These are phyloP conservation scores for Urocitellus parryii DNA, from an alignment of 2,113 vertebrate species.

Conservation along the genomic window DNA sequence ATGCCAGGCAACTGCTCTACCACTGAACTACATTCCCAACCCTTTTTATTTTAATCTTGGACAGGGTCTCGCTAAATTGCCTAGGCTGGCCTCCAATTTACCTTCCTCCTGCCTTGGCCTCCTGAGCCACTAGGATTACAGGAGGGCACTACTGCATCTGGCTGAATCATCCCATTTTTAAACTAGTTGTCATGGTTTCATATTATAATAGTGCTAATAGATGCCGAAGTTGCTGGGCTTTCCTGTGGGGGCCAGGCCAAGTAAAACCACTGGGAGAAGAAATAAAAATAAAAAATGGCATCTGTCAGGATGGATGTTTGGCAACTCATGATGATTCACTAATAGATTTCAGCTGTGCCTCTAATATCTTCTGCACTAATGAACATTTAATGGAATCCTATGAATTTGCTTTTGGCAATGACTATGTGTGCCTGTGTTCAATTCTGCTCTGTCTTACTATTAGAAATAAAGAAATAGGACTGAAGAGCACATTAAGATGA, in stretches of 20 bases:
- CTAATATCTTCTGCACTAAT: conserved; percentile 45
- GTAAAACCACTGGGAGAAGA: background rate
- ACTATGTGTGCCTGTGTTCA: background rate
- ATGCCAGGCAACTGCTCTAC: background rate
- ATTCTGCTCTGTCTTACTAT: background rate
- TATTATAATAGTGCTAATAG: background rate
- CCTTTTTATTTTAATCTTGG: background rate
- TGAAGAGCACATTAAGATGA: background rate
- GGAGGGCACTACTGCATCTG: background rate
- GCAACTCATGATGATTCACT: conserved; percentile 23
- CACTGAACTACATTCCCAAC: background rate
- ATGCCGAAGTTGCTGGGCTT: background rate
- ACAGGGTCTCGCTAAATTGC: background rate
- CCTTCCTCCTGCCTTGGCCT: background rate
- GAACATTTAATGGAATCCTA: conserved; percentile 47
- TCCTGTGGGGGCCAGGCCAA: conserved; percentile 2
- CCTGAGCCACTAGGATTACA: background rate
- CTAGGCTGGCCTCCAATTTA: background rate
- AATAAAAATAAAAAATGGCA: background rate
- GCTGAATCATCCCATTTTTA: conserved; percentile 23
- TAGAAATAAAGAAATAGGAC: background rate
- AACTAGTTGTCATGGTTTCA: background rate
- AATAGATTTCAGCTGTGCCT: conserved; percentile 29
- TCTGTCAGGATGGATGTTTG: background rate
- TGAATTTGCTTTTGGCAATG: conserved; percentile 48